Base-by-base conservation (phyloP, 2,113 vertebrate species). In the Oxyura jamaicensis region DNA sequence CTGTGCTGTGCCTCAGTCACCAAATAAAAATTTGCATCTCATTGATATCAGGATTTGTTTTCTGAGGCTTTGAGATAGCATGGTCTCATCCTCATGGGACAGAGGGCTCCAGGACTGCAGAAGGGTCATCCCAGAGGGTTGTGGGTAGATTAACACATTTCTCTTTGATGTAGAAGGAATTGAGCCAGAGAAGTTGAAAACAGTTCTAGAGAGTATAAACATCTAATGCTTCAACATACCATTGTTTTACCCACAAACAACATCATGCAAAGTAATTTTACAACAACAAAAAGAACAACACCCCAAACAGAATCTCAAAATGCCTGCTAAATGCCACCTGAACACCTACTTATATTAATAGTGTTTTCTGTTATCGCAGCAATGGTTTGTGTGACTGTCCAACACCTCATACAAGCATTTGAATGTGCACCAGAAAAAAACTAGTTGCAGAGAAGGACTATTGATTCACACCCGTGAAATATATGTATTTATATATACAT, bases 381-480 rank as follows among this genome's bases (percentile, higher is more conserved):
- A 48, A 11, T 59, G 18, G 25, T 71, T 95, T 89, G 33, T 17
- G 62, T 22, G 39, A 76, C 41, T 11, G 4, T 74, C 63, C 26
- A 66, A 41, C 42, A 85, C 26, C 21, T 73, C 50, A 59, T 26
- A 58, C 11, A 86, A 88, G 11, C 26, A 33, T 81, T 81, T 68
- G n/a, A 93, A 44, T 39, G 21, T 74, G 28, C 17, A n/a, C 58
- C 29, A 66, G 25, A n/a, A 58, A 91, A 78, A 69, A 93, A 26
- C 55, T 52, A 25, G 23, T 13, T 73, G 46, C 55, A 65, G 60
- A 73, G 68, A 48, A 86, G 67, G 23, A 21, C 31, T 87, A 60
- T 80, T 69, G 81, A 96, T 93, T 88, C 53, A 72, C 46, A 62
- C 33, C 55, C 90, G n/a, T 79, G 60, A 75, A 93, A 92, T 15